Evolutionary conservation across 2,113 vertebrate species (phyloP).

Genomic region (Cyanoramphus novaezelandiae): DNA sequence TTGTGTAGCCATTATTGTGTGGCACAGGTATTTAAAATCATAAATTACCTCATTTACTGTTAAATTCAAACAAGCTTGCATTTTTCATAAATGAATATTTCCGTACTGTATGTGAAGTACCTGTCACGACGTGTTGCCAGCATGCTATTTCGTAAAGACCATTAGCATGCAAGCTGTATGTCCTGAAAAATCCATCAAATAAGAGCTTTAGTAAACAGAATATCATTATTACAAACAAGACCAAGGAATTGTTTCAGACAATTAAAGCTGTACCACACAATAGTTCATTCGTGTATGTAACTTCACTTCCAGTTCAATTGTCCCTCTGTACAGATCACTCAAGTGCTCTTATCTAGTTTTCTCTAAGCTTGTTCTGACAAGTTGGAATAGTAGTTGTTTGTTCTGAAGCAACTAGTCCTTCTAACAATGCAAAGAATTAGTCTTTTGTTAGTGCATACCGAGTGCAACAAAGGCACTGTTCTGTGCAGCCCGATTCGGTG

Average conservation of each 20-base stretch:
- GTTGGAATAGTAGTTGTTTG: slow-evolving; percentile 61
- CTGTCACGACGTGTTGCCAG: background rate
- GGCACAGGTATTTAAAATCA: background rate
- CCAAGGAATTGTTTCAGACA: background rate
- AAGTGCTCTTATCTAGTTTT: slow-evolving; percentile 57
- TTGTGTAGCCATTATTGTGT: background rate
- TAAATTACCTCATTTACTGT: background rate
- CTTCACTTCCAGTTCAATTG: slow-evolving; percentile 54
- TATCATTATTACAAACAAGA: background rate
- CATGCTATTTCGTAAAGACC: background rate
- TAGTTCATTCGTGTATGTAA: background rate
- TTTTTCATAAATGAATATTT: background rate
- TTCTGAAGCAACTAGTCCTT: slow-evolving; percentile 49
- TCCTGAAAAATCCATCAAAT: background rate
- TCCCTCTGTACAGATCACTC: slow-evolving; percentile 28
- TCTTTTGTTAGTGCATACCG: slow-evolving; percentile 55
- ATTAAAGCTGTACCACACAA: slow-evolving; percentile 22
- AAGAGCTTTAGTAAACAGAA: background rate
- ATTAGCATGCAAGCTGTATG: background rate
- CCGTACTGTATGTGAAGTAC: background rate
- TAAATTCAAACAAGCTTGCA: background rate
- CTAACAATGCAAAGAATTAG: slow-evolving; percentile 61
- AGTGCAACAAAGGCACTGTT: slow-evolving; percentile 17
- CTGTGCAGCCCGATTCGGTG: background rate
- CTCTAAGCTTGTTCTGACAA: slow-evolving; percentile 49